A percentile compares a stretch with the other conserved stretches of the same genome.
These are phyloP conservation scores for Villa cingulata DNA, from an alignment of 2,888 invertebrate species.

Conservation along the genomic window DNA sequence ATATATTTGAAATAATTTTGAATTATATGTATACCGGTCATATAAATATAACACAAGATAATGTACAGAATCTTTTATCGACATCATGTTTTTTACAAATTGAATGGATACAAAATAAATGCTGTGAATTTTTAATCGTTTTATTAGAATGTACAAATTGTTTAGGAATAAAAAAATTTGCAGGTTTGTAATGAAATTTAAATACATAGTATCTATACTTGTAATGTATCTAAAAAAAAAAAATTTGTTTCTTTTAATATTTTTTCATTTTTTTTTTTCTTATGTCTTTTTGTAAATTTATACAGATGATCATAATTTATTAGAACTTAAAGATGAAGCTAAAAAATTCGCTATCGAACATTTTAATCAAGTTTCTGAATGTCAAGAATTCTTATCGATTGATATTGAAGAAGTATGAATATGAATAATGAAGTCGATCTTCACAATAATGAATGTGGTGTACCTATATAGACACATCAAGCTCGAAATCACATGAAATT, in stretches of 20 bases:
- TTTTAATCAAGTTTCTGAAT: constrained; percentile 20
- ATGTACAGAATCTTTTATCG: constrained; percentile 8
- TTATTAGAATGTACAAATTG: constrained; percentile 9
- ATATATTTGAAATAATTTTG: constrained; percentile 2
- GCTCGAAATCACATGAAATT: too few species aligned
- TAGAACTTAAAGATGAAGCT: constrained; percentile 17
- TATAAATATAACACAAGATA: constrained; percentile 9
- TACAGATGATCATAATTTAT: constrained; percentile 20
- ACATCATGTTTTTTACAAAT: constrained; percentile 11
- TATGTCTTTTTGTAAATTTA: neutral
- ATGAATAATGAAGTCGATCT: neutral
- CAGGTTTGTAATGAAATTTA: too few species aligned
- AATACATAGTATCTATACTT: too few species aligned
- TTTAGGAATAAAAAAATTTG: constrained; percentile 11
- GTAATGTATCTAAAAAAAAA: too few species aligned
- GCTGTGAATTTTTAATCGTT: constrained; percentile 8
- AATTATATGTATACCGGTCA: constrained; percentile 12
- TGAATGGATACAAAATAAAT: constrained; percentile 10
- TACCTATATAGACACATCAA: too few species aligned
- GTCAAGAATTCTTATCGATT: constrained; percentile 21
- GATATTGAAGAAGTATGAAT: constrained; percentile 20
- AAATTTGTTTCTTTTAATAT: neutral
- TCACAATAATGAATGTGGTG: too few species aligned
- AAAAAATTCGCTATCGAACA: constrained; percentile 20
- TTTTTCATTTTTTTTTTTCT: too few species aligned